A percentile compares a stretch with the other conserved stretches of the same genome.
Evolutionary conservation across 2,797 vertebrate species (phyloP).

Genomic region (Moxostoma hubbsi): DNA sequence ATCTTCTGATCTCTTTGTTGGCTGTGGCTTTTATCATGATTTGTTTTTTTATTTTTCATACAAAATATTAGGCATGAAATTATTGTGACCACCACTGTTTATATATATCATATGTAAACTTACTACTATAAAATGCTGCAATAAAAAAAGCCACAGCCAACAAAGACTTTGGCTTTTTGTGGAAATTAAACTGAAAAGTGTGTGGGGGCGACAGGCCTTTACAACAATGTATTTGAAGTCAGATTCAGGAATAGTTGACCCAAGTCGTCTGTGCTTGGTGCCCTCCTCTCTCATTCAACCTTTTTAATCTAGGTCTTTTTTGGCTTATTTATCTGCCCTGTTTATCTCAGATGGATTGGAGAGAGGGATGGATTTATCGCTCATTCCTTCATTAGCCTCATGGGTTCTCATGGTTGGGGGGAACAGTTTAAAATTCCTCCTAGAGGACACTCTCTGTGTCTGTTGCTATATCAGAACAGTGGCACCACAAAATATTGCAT

Average conservation of each 20-base stretch:
- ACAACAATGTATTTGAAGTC: slow-evolving; percentile 1
- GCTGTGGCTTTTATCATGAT: no score
- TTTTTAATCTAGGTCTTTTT: slow-evolving; percentile 22
- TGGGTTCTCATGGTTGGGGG: slow-evolving; percentile 20
- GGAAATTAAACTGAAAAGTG: neutral
- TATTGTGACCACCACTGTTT: neutral
- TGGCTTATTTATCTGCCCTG: slow-evolving; percentile 22
- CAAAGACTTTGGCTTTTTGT: neutral
- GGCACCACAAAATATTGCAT: neutral
- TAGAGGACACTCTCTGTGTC: neutral
- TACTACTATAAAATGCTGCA: no score
- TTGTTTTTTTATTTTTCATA: no score
- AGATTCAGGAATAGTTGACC: slow-evolving; percentile 10
- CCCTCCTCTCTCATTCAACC: slow-evolving; percentile 10
- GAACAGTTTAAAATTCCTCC: slow-evolving; percentile 13
- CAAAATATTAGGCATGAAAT: no score
- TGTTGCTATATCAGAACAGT: neutral
- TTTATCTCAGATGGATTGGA: slow-evolving; percentile 19
- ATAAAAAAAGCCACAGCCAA: no score
- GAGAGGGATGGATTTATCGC: slow-evolving; percentile 26
- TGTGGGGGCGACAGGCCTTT: neutral
- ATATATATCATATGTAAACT: neutral
- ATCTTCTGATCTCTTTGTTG: no score
- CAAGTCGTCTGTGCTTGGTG: neutral
- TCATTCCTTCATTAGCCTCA: slow-evolving; percentile 8